Base-by-base conservation (phyloP, 2,888 invertebrate species). In the Achlya flavicornis region DNA sequence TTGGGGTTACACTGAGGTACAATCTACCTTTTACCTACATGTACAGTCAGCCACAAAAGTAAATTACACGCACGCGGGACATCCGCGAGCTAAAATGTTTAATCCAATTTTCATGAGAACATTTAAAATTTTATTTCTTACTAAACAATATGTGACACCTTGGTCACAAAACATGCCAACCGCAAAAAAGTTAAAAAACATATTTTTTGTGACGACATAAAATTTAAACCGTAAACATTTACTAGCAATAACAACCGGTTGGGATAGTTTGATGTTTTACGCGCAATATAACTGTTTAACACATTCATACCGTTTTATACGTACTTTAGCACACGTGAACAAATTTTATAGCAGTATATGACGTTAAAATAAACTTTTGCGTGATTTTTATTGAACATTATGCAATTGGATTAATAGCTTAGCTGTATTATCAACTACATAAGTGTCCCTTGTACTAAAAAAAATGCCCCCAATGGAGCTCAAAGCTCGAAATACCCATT, bases 181-280 rank as follows among this genome's bases (percentile, higher is more conserved):
- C 6, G 2, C 26, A 46, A 46, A 46, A 46, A 46, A 46, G 3
- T 10, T 4, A 6, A 14, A 43, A 43, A 43, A 46, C 6, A 46
- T 75, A 74, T 68, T 79, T 83, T 86, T 83, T 85, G 84, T 82
- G 80, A 79, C 76, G 75, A 74, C 79, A 76, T 86, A 81, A 84
- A 86, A 84, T 85, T 81, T 53, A 76, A 78, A 80, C 84, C 75
- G 79, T 84, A 79, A 86, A 83, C 84, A 79, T 81, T 86, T 85
- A 83, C 81, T 80, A 81, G 81, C 80, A 77, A 78, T 85, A 82
- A 85, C 83, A 72, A 4, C 41, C 66, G 75, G 81, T 75, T 68
- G 77, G 79, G 83, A 84, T 84, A 83, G 82, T 83, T 76, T 78
- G 80, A 78, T 74, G 81, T 84, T 89, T 88, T 87, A 88, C 83